Evolutionary conservation across 2,888 invertebrate genomes (phyloP).

Genomic region (Lutraria lutraria): DNA sequence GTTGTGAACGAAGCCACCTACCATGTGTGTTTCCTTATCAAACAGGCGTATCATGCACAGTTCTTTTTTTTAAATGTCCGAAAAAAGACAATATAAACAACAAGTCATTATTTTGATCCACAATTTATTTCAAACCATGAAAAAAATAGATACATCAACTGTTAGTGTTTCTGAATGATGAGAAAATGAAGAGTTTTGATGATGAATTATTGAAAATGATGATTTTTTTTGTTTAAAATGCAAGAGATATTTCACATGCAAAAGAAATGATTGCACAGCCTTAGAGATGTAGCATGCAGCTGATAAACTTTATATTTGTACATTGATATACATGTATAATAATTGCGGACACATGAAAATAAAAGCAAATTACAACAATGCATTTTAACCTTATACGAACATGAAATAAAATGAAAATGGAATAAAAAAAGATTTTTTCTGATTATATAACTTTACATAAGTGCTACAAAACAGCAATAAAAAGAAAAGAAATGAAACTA

Average conservation of each 20-base stretch:
- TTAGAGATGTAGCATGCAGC: neutral
- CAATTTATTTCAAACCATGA: conserved; percentile 54
- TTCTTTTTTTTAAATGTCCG: too few species aligned
- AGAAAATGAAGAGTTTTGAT: too few species aligned
- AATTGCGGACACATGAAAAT: neutral
- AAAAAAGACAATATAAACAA: neutral
- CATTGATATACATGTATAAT: neutral
- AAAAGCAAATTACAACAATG: neutral
- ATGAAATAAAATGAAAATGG: conserved; percentile 9
- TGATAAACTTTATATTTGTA: neutral
- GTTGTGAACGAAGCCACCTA: too few species aligned
- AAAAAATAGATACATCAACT: conserved; percentile 41
- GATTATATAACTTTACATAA: neutral
- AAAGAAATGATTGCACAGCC: neutral
- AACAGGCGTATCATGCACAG: too few species aligned
- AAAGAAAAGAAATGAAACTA: neutral
- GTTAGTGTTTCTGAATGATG: neutral
- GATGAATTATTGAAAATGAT: neutral
- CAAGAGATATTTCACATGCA: neutral
- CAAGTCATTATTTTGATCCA: conserved; percentile 32
- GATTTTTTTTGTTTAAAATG: neutral
- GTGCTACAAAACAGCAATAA: neutral
- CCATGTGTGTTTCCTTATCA: too few species aligned
- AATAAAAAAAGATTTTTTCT: neutral
- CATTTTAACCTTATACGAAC: neutral